Evolutionary conservation across 1,140 invertebrate genomes (phyloP), one percentile per base, ranked within the genome.

Genomic region (Pomacea maculata): DNA sequence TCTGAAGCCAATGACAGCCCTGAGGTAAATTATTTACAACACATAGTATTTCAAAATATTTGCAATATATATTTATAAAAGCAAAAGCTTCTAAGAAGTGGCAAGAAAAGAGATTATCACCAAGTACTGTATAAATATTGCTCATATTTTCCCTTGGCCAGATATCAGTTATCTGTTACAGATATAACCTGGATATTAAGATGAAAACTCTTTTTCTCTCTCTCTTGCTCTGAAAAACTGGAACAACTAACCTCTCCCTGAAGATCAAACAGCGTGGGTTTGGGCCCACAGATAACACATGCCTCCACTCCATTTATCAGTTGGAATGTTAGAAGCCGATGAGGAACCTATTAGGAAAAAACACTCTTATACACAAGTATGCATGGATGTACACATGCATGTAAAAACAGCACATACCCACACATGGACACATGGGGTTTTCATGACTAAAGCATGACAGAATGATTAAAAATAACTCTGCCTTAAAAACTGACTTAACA

Each of bases 251-350:
- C 91, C 88, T 92, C 91, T 79, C 83, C 83, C 78, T 96, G 95
- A 45, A 96, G 93, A 86, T 96, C 93, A 19, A 93, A 86, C 61
- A 97, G 90, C 54, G 94, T 91, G 0, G 96, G 96, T 54, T 93
- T 94, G 7, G 95, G 95, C 6, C 96, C 96, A 91, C 95, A 96
- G 12, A 97, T 91, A 10, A 95, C 94, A 82, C 95, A 92, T 0
- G 96, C 93, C 90, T 96, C 94, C 8, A 96, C 93, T 83, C 95
- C 93, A 78, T 94, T 93, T n/a, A 95, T 91, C 19, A 97, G 89
- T 78, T 94, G 94, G 83, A 95, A 94, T 10, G 95, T 94, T 15
- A 97, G 93, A 73, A 96, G 93, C 86, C 96, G 92, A 87, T 96
- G 96, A 17, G 95, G 95, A 6, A 96, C 94, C 95, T 96, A 19